Conservation (phyloP, 1,140 invertebrate species). For the Contarinia nasturtii region DNA sequence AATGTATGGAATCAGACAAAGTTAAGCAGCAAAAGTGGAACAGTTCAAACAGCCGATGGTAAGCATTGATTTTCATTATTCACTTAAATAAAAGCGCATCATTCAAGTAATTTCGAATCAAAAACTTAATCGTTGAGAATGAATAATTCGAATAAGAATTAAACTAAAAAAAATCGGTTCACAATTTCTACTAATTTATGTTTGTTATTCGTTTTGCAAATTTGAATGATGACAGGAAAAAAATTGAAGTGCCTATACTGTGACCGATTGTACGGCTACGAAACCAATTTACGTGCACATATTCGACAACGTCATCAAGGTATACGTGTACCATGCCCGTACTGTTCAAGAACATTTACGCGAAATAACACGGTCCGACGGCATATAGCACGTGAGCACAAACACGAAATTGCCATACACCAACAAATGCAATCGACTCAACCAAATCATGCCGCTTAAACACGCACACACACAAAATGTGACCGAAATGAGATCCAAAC, state of each 20-base stretch:
- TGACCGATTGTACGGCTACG: conserved; percentile 79
- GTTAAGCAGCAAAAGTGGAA: conserved; percentile 22
- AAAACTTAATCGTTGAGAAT: too few relatives aligned
- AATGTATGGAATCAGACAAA: conserved; percentile 25
- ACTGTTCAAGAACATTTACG: conserved; percentile 76
- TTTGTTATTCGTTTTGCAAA: too few relatives aligned
- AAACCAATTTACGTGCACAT: conserved; percentile 77
- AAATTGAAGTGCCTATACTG: conserved; percentile 82
- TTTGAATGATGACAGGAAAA: conserved; percentile 37
- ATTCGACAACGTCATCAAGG: conserved; percentile 78
- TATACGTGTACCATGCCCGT: conserved; percentile 70
- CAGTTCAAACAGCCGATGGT: conserved; percentile 23
- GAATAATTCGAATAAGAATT: too few relatives aligned
- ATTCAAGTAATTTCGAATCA: too few relatives aligned
- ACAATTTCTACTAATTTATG: too few relatives aligned
- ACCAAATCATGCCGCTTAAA: conserved; percentile 30
- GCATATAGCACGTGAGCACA: conserved; percentile 73
- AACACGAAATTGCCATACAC: conserved; percentile 47
- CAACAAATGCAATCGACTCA: conserved; percentile 30
- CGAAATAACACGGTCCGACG: conserved; percentile 76
- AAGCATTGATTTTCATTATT: not conserved
- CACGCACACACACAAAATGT: too few relatives aligned
- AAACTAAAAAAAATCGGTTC: too few relatives aligned
- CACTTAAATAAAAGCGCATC: not conserved
- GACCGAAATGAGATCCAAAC: too few relatives aligned